Conservation (phyloP, 2,113 vertebrate species). For the Parus major region DNA sequence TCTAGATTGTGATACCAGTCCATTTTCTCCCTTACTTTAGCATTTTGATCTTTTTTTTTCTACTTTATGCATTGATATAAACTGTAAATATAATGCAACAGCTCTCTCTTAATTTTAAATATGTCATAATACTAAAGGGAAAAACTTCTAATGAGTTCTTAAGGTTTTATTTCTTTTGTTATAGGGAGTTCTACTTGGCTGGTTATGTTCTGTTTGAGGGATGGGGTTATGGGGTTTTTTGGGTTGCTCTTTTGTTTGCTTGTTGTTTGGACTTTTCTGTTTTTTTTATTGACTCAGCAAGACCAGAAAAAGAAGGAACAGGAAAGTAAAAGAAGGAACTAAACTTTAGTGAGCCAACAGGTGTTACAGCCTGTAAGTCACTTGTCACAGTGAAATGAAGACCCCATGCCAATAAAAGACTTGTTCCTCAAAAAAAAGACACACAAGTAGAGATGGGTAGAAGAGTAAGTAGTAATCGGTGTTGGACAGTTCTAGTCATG, state of each 20-base stretch:
- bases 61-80: neutral
- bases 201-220: neutral
- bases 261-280: neutral
- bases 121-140: neutral
- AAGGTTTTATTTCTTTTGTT: neutral
- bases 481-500: neutral
- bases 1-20: neutral
- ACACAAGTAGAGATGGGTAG: neutral
- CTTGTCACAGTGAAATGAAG: neutral
- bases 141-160: neutral
- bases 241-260: neutral
- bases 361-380: neutral
- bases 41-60: neutral
- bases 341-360: neutral
- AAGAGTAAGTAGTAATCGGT: neutral
- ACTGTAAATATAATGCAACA: neutral
- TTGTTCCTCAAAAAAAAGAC: neutral
- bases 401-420: neutral
- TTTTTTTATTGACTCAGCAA: neutral
- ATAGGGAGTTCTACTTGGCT: neutral
- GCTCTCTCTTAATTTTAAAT: neutral
- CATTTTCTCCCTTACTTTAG: neutral
- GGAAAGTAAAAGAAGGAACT: neutral
- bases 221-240: accelerated
- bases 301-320: neutral